phyloP scores from a whole-genome alignment of 2,113 vertebrate species.

The Procavia capensis region DNA sequence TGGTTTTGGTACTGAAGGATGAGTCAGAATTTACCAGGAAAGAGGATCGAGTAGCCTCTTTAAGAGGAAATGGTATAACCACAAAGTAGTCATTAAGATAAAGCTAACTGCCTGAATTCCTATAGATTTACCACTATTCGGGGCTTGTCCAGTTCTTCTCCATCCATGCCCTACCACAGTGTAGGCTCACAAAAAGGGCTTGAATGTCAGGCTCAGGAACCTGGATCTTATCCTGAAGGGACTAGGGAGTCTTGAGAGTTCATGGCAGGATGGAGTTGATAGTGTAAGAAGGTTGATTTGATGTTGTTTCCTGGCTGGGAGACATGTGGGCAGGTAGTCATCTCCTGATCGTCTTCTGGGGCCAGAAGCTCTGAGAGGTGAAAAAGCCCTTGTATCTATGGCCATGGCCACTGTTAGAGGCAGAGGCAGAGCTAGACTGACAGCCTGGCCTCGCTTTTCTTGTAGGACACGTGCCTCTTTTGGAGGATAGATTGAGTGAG shows the following conservation, averaged over 20 bases:
- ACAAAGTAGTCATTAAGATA: background rate
- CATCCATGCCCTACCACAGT: background rate
- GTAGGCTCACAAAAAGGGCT: background rate
- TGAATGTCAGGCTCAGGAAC: background rate
- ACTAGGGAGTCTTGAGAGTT: background rate
- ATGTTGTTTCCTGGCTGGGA: background rate
- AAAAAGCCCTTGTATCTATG: background rate
- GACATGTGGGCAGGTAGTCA: background rate
- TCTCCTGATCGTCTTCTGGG: background rate
- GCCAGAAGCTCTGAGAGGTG: background rate
- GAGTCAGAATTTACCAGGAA: conserved; percentile 35
- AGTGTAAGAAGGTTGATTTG: background rate
- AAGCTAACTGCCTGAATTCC: background rate
- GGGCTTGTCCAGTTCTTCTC: background rate
- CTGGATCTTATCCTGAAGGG: background rate
- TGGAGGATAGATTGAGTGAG: background rate
- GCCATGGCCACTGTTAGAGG: background rate
- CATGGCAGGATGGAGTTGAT: background rate
- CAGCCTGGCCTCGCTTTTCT: background rate
- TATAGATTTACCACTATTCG: background rate
- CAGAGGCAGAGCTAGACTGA: background rate
- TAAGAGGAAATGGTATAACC: background rate
- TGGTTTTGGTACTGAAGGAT: too few relatives aligned
- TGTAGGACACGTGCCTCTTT: background rate
- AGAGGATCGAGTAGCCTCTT: conserved; percentile 16